Percentiles rank a stretch among this genome's conserved stretches.
Evolutionary conservation across 2,113 vertebrate species (phyloP).

Genomic region (Podocnemis expansa): DNA sequence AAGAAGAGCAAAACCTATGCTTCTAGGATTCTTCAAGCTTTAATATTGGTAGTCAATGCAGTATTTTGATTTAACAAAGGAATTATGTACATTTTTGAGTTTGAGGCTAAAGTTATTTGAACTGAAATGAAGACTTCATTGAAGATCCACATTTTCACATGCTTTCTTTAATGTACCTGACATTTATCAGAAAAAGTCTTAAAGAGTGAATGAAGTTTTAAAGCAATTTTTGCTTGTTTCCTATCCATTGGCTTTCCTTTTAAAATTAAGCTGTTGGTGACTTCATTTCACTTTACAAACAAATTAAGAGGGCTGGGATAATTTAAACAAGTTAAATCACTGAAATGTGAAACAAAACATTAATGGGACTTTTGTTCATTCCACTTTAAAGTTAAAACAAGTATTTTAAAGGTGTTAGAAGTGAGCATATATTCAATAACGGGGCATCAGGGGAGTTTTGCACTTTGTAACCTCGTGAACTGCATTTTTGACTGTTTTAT

Average conservation of each 20-base stretch:
- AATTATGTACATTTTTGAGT: constrained; percentile 55
- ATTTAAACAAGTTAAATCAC: constrained; percentile 72
- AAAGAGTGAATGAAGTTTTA: constrained; percentile 44
- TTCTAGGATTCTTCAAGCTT: constrained; percentile 64
- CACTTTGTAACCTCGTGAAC: constrained; percentile 81
- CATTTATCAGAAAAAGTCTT: constrained; percentile 57
- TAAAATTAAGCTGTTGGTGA: constrained; percentile 77
- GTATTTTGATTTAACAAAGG: constrained; percentile 72
- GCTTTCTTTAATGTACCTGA: constrained; percentile 64
- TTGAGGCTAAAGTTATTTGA: constrained; percentile 58
- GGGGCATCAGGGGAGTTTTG: constrained; percentile 74
- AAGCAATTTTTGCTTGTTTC: constrained; percentile 71
- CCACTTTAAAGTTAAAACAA: constrained; percentile 73
- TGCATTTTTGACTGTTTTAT: constrained; percentile 78
- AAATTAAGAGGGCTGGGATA: constrained; percentile 69
- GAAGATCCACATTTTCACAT: constrained; percentile 53
- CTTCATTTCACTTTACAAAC: constrained; percentile 73
- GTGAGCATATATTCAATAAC: constrained; percentile 56
- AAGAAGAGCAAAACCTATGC: constrained; percentile 48
- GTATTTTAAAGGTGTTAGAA: constrained; percentile 70
- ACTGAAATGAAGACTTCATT: constrained; percentile 58
- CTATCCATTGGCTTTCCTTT: constrained; percentile 77
- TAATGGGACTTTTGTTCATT: constrained; percentile 73
- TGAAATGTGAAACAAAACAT: constrained; percentile 68
- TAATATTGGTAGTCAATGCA: constrained; percentile 49